Conservation (phyloP, 2,113 vertebrate species). For the Sakesphorus luctuosus region DNA sequence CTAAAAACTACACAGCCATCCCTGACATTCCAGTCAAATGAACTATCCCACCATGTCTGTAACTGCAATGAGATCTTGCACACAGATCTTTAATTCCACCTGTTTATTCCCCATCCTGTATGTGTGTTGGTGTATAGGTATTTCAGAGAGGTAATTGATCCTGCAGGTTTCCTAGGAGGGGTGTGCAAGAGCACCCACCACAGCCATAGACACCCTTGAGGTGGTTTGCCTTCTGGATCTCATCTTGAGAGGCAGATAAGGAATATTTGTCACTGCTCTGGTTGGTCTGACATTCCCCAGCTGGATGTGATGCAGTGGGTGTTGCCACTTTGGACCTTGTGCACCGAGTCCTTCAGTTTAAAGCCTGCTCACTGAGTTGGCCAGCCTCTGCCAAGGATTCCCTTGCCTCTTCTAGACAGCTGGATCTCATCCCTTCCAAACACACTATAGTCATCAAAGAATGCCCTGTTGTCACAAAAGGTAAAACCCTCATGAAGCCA, state of each 20-base stretch:
- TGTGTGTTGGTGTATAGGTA: not conserved
- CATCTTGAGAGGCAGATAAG: not conserved
- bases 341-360: not conserved
- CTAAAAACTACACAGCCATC: not conserved
- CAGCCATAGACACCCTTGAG: no score
- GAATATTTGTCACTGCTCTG: not conserved
- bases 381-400: not conserved
- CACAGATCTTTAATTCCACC: not conserved
- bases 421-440: not conserved
- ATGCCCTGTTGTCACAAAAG: not conserved
- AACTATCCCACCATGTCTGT: not conserved
- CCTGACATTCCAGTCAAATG: not conserved
- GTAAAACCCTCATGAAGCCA: not conserved
- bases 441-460: not conserved
- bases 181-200: not conserved
- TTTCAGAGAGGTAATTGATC: not conserved
- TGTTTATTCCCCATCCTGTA: fast-evolving
- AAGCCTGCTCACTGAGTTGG: not conserved
- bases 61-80: not conserved
- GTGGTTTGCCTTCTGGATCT: not conserved
- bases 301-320: not conserved
- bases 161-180: not conserved
- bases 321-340: not conserved
- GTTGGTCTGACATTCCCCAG: not conserved
- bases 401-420: not conserved